Evolutionary conservation across 2,113 vertebrate genomes (phyloP).

Genomic region (Tautogolabrus adspersus): DNA sequence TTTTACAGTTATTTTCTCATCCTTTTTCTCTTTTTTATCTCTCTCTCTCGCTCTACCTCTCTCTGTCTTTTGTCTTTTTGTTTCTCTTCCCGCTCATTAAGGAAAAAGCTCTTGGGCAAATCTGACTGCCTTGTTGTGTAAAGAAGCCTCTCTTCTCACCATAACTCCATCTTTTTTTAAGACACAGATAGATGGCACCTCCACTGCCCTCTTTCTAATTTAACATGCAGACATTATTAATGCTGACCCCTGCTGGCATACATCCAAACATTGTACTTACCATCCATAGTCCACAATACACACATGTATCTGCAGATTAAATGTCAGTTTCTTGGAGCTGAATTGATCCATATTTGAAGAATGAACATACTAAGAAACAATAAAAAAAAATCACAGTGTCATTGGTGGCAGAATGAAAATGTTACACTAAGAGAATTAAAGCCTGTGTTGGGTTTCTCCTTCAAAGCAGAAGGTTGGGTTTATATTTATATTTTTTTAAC

Average conservation of each 20-base stretch:
- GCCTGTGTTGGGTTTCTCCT: background rate
- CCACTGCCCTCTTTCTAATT: background rate
- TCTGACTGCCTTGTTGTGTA: conserved; percentile 1
- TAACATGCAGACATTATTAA: conserved; percentile 13
- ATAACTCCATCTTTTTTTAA: too few species aligned
- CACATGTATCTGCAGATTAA: background rate
- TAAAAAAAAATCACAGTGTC: background rate
- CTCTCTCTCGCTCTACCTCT: background rate
- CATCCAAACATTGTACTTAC: conserved; percentile 12
- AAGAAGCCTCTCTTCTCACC: background rate
- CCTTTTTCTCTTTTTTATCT: background rate
- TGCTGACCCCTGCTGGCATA: conserved; percentile 38
- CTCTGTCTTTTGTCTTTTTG: background rate
- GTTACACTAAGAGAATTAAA: background rate
- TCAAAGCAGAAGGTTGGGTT: background rate
- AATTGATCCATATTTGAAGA: background rate
- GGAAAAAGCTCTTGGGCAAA: conserved; percentile 18
- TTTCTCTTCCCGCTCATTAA: conserved; percentile 12
- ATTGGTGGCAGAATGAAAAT: background rate
- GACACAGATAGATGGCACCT: too few species aligned
- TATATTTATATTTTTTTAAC: background rate
- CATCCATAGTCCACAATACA: background rate
- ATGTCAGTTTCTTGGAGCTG: background rate
- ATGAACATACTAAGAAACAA: background rate
- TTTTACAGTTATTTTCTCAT: conserved; percentile 31